Evolutionary conservation across 1,140 invertebrate species (phyloP).

Genomic region (Paraescarpia echinospica): DNA sequence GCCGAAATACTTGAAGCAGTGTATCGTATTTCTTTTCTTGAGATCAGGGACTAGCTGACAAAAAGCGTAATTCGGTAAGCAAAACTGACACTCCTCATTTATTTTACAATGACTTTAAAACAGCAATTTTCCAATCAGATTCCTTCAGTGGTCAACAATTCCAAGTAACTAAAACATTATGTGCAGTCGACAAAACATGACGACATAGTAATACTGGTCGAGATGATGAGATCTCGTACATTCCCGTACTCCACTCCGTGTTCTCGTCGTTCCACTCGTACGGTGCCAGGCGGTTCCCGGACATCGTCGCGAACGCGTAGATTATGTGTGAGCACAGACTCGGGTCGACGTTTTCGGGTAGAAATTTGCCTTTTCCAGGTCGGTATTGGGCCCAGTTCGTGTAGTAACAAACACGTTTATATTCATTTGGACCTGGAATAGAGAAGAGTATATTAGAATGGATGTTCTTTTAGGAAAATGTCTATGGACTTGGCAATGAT

Average conservation of each 20-base stretch:
- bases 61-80: too few relatives aligned
- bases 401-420: conserved; percentile 51
- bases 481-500: not conserved
- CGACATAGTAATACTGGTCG: not conserved
- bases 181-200: too few relatives aligned
- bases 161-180: too few relatives aligned
- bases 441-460: not conserved
- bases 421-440: conserved; percentile 15
- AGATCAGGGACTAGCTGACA: too few relatives aligned
- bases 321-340: conserved; percentile 78
- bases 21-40: too few relatives aligned
- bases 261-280: conserved; percentile 53
- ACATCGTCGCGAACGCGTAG: conserved; percentile 75
- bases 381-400: conserved; percentile 55
- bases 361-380: conserved; percentile 58
- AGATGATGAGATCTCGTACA: conserved; percentile 31
- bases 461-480: not conserved
- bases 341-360: conserved; percentile 69
- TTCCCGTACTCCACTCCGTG: conserved; percentile 41
- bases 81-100: too few relatives aligned
- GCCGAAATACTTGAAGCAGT: too few relatives aligned
- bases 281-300: conserved; percentile 51
- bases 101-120: too few relatives aligned
- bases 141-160: too few relatives aligned
- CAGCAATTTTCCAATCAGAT: too few relatives aligned